Evolutionary conservation across 2,113 vertebrate genomes (phyloP).

Genomic region (Centropus unirufus): DNA sequence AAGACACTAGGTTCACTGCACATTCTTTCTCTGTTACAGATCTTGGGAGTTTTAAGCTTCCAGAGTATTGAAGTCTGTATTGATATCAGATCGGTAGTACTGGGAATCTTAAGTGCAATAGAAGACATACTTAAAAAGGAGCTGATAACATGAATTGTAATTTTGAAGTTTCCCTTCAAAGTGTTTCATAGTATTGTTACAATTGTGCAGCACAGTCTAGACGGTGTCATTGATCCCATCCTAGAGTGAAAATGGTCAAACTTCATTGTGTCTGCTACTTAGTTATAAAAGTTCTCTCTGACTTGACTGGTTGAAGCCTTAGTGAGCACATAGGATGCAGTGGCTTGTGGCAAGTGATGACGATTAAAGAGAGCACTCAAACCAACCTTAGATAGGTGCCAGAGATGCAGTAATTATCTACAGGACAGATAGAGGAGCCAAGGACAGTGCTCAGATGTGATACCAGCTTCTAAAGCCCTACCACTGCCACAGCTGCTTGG

Average conservation of each 20-base stretch:
- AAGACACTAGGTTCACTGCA: background rate
- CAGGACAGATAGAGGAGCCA: background rate
- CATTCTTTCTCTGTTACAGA: background rate
- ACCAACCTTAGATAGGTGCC: background rate
- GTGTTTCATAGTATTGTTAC: background rate
- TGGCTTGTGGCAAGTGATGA: background rate
- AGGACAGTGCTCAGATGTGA: background rate
- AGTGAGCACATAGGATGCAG: rapidly evolving
- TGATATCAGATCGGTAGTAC: background rate
- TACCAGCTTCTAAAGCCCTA: background rate
- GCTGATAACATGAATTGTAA: background rate
- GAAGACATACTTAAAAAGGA: background rate
- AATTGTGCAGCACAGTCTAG: background rate
- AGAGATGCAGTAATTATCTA: background rate
- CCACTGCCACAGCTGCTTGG: constrained; percentile 18
- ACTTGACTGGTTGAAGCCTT: background rate
- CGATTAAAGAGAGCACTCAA: background rate
- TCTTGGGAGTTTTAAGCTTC: background rate
- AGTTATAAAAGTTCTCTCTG: background rate
- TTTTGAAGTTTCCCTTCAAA: background rate
- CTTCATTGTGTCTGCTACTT: background rate
- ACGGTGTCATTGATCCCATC: background rate
- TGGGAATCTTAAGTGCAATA: background rate
- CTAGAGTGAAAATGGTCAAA: background rate
- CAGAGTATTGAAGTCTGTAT: background rate